Evolutionary conservation across 1,140 invertebrate genomes (phyloP), one percentile per base, ranked within the genome.

Genomic region (Papilio glaucus): DNA sequence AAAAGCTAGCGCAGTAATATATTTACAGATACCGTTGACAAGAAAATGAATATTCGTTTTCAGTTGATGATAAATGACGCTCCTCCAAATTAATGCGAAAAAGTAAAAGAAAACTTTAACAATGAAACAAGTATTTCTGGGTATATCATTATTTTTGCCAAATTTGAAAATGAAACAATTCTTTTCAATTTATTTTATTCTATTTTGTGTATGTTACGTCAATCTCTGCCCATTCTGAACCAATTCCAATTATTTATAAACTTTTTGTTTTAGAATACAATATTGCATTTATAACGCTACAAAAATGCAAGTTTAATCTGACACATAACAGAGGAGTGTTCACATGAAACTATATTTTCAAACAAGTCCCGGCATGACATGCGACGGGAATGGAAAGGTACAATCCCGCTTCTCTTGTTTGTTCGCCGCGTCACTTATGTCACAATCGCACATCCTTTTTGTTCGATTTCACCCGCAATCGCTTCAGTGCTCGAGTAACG

Each of bases 361-460:
- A 69, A 69, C 80, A 82, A 76, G 74, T 72, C 68, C 42, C 29
- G 61, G 49, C 41, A 60, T 77, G 79, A 85, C 76, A 83, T 77
- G 71, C 83, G 81, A 82, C 76, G 77, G 69, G 71, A 77, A 80
- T 75, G 74, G 71, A 71, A 57, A 65, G 72, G 41, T 71, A 71
- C 72, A 60, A 60, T 73, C 72, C 71, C 71, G 72, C 71, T 77
- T 71, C 69, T 57, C 72, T 68, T 75, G 68, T 79, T 77, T 73
- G 75, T 75, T 74, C 77, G 70, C 45, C 57, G 72, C 62, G 74
- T 75, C 75, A 74, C 73, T 77, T 77, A 70, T 78, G 73, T 83
- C 77, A 83, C 77, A 77, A 76, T 81, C 77, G 70, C 69, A 72
- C 61, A 67, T 75, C 61, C 75, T 80, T 78, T 82, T 82, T 80